These are phyloP conservation scores for Pycnomerus fuliginosus DNA, from an alignment of 2,888 invertebrate genomes.

Conservation along the genomic window DNA sequence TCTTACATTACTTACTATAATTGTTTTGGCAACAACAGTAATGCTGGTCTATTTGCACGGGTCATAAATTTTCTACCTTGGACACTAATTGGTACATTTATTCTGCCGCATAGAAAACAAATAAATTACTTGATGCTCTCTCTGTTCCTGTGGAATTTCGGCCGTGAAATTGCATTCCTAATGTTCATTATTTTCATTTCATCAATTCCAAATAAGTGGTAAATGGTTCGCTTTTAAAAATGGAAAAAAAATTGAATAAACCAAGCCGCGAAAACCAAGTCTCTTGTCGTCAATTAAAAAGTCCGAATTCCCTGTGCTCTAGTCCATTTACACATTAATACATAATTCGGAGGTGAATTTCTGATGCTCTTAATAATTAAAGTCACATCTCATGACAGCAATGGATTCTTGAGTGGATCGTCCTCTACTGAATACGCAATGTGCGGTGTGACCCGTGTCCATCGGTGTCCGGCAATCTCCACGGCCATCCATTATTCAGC, in stretches of 20 bases:
- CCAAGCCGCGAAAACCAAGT: no score
- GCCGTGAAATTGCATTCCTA: no score
- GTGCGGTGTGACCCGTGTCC: conserved; percentile 49
- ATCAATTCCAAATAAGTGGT: no score
- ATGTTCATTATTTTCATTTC: no score
- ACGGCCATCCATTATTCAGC: conserved; percentile 51
- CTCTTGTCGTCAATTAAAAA: no score
- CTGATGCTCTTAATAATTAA: no score
- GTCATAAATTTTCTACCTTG: conserved; percentile 20
- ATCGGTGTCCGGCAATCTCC: conserved; percentile 46
- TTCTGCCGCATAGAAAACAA: conserved; percentile 19
- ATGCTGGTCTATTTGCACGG: conserved; percentile 25
- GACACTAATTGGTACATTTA: conserved; percentile 27
- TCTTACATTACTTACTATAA: conserved; percentile 30
- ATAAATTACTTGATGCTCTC: conserved; percentile 19
- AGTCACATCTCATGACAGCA: no score
- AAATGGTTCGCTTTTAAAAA: no score
- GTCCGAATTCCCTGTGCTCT: no score
- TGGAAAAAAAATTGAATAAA: no score
- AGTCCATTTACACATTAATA: no score
- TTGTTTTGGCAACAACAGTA: conserved; percentile 29
- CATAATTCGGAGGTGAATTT: no score
- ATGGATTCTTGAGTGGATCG: conserved; percentile 22
- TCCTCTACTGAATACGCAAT: conserved; percentile 41
- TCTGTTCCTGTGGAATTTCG: conserved; percentile 7